Evolutionary conservation across 2,797 vertebrate species (phyloP).

Genomic region (Eulemur albifrons): DNA sequence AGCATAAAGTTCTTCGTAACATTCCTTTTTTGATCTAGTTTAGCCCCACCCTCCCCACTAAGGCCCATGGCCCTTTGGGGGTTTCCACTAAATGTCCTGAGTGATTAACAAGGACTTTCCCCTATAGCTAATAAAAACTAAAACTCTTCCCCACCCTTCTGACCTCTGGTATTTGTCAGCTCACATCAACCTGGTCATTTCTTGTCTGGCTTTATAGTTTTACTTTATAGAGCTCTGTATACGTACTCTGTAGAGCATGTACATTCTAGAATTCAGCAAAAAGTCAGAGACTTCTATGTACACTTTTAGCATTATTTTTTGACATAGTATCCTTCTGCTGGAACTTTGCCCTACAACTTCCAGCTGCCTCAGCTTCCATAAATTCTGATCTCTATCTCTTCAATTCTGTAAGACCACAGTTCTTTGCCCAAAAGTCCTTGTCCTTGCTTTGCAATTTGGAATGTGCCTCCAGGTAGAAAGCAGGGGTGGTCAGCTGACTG

Average conservation of each 20-base stretch:
- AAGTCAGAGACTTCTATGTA: background rate
- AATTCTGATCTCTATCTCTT: conserved; percentile 1
- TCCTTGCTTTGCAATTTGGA: background rate
- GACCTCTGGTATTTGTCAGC: background rate
- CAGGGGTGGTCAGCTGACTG: background rate
- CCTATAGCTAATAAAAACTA: background rate
- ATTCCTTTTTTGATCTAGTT: background rate
- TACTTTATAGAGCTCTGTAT: background rate
- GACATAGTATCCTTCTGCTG: background rate
- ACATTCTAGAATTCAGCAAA: background rate
- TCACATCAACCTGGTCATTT: background rate
- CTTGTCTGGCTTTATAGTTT: background rate
- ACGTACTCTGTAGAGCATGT: background rate
- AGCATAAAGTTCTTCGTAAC: background rate
- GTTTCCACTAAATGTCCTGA: background rate
- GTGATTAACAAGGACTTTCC: background rate
- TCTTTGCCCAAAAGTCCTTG: background rate
- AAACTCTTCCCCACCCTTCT: background rate
- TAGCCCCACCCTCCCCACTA: background rate
- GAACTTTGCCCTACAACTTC: background rate
- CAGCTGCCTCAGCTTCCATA: background rate
- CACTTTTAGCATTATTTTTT: background rate
- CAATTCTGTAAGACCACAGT: background rate
- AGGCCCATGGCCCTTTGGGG: background rate
- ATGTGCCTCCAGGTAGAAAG: background rate